These are phyloP conservation scores for Drosophila truncata DNA, from an alignment of 1,140 invertebrate genomes.

Conservation along the genomic window DNA sequence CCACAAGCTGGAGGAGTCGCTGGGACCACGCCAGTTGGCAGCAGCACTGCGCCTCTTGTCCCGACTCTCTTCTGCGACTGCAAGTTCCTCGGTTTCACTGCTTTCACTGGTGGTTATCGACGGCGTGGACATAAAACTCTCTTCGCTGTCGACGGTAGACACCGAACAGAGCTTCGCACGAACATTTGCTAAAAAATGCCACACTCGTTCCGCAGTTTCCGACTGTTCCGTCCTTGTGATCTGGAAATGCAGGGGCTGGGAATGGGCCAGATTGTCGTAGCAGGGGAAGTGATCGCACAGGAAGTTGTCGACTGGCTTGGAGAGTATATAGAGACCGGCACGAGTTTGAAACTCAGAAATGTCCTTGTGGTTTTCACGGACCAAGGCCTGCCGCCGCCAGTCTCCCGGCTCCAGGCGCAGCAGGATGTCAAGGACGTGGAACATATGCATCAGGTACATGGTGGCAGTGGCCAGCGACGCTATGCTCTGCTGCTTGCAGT, in stretches of 20 bases:
- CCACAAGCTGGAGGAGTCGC: slow-evolving; percentile 44
- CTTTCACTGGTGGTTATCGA: slow-evolving; percentile 22
- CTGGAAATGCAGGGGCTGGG: slow-evolving; percentile 17
- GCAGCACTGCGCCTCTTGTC: too few relatives aligned
- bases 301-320: slow-evolving; percentile 33
- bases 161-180: background rate
- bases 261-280: slow-evolving; percentile 23
- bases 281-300: slow-evolving; percentile 12
- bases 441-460: slow-evolving; percentile 58
- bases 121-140: slow-evolving; percentile 36
- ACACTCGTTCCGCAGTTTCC: background rate
- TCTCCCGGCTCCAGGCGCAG: slow-evolving; percentile 33
- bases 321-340: slow-evolving; percentile 38
- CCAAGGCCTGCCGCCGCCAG: slow-evolving; percentile 21
- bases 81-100: background rate
- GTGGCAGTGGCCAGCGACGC: slow-evolving; percentile 43
- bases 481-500: slow-evolving; percentile 54
- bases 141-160: slow-evolving; percentile 12
- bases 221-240: background rate
- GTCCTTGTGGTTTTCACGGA: background rate
- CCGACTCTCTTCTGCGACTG: background rate
- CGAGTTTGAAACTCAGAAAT: background rate
- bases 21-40: slow-evolving; percentile 23
- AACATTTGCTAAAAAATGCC: background rate
- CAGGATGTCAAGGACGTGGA: slow-evolving; percentile 31